Evolutionary conservation across 2,888 invertebrate genomes (phyloP).

Genomic region (Asteroscopus sphinx): DNA sequence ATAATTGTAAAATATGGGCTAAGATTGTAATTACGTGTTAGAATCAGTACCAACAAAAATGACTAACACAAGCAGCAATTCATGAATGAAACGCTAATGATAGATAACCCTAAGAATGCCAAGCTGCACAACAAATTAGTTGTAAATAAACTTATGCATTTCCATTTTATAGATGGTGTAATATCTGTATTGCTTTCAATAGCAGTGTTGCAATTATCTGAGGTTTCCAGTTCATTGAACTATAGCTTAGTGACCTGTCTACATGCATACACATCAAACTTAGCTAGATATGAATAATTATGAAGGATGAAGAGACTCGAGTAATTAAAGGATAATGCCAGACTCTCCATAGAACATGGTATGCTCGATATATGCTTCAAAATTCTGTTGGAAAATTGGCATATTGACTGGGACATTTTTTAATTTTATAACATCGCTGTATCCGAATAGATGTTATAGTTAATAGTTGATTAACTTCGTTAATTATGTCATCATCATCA

Average conservation of each 20-base stretch:
- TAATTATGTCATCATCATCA: too few species aligned
- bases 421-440: not conserved
- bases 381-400: conserved; percentile 5
- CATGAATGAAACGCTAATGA: conserved; percentile 38
- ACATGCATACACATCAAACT: conserved; percentile 25
- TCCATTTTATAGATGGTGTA: conserved; percentile 41
- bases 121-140: conserved; percentile 37
- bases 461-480: too few species aligned
- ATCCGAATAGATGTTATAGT: too few species aligned
- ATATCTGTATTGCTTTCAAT: conserved; percentile 55
- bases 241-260: conserved; percentile 45
- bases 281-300: conserved; percentile 21
- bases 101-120: conserved; percentile 33
- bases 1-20: conserved; percentile 6
- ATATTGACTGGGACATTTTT: not conserved
- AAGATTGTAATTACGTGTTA: conserved; percentile 22
- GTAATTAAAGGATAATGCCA: conserved; percentile 9
- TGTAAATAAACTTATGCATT: conserved; percentile 35
- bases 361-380: conserved; percentile 13
- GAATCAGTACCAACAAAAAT: conserved; percentile 18
- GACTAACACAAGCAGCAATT: conserved; percentile 39
- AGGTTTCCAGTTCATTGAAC: conserved; percentile 69
- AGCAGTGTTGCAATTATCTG: conserved; percentile 66
- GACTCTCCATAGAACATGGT: too few species aligned
- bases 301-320: conserved; percentile 11